Percentiles rank a stretch among this genome's conserved stretches.
Conservation (phyloP, 2,797 vertebrate genomes). For the Coccyzus lansbergi region DNA sequence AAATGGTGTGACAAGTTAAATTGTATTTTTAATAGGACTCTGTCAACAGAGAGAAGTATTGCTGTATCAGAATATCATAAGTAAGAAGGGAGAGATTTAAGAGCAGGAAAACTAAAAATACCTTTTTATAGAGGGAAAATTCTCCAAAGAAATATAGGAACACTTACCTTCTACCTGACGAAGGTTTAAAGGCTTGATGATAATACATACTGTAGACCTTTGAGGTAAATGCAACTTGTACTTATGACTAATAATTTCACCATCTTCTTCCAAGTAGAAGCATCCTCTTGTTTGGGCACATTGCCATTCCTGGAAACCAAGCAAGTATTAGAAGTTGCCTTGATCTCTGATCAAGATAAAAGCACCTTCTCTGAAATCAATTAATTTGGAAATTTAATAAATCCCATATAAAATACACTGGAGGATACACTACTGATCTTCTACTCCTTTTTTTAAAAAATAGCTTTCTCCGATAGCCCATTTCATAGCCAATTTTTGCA, state of each 20-base stretch:
- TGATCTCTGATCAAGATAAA: neutral
- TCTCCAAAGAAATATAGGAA: neutral
- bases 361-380: neutral
- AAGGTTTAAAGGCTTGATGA: conserved; percentile 84
- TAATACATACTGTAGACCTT: conserved; percentile 82
- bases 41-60: neutral
- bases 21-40: neutral
- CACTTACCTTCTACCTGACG: conserved; percentile 80
- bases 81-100: neutral
- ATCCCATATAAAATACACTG: neutral
- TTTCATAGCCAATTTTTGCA: neutral
- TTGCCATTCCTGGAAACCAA: conserved; percentile 85
- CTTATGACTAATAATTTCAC: conserved; percentile 86
- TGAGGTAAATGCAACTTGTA: conserved; percentile 86
- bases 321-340: neutral
- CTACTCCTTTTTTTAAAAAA: neutral
- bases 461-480: neutral
- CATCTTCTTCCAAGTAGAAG: conserved; percentile 89
- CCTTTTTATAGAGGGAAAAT: neutral
- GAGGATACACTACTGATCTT: neutral
- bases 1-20: neutral
- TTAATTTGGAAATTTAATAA: neutral
- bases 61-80: neutral
- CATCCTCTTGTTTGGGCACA: conserved; percentile 83
- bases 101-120: neutral